Evolutionary conservation across 2,888 invertebrate genomes (phyloP).

Genomic region (Cataglyphis cursor): DNA sequence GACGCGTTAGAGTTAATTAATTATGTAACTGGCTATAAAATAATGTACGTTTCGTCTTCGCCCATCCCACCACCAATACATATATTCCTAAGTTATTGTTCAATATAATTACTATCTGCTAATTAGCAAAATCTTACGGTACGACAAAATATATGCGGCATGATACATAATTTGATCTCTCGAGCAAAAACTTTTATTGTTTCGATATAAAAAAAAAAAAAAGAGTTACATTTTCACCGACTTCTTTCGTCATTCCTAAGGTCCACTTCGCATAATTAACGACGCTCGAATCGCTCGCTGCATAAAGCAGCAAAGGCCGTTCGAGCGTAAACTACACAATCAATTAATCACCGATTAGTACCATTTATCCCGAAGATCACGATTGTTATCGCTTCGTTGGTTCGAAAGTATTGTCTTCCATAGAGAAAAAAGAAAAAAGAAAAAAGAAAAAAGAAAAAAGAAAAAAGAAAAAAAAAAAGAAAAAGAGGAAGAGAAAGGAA

Average conservation of each 20-base stretch:
- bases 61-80: too few relatives aligned
- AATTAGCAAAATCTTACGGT: neutral
- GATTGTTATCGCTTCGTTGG: slow-evolving; percentile 58
- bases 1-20: neutral
- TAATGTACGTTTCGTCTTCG: neutral
- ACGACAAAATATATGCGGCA: neutral
- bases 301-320: slow-evolving; percentile 41
- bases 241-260: slow-evolving; percentile 18
- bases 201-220: neutral
- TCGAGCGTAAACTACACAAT: slow-evolving; percentile 57
- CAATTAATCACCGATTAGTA: slow-evolving; percentile 58
- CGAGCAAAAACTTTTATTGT: neutral
- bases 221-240: slow-evolving; percentile 10
- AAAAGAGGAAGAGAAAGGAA: too few relatives aligned
- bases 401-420: slow-evolving; percentile 57
- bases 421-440: slow-evolving; percentile 1
- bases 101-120: slow-evolving; percentile 16
- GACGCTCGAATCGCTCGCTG: slow-evolving; percentile 41
- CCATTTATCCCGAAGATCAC: slow-evolving; percentile 55
- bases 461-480: slow-evolving; percentile 6
- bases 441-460: neutral
- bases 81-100: neutral
- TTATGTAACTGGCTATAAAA: slow-evolving; percentile 14
- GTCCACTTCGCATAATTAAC: slow-evolving; percentile 53
- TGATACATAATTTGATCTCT: neutral